Evolutionary conservation across 2,113 vertebrate species (phyloP), one percentile per base, ranked within the genome.

Genomic region (Odobenus rosmarus): DNA sequence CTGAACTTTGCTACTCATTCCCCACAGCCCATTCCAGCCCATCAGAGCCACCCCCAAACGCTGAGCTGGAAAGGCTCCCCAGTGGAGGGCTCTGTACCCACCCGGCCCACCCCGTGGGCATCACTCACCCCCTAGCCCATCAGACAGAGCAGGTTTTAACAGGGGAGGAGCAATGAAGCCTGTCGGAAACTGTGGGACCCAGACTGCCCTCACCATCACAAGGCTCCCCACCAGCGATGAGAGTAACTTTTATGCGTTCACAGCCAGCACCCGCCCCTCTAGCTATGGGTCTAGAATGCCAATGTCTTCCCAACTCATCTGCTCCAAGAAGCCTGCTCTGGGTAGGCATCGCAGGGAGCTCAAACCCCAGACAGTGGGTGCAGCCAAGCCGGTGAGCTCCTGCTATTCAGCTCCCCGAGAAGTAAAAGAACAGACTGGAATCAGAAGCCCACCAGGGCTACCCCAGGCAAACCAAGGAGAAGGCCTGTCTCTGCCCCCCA

Each of bases 221-320:
- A 49, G 62, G 62, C 31, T 64, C 62, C 84, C 39, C 90, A 53
- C 62, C n/a, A 6, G 82, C 3, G 1, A 98, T 86, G n/a, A 10
- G 71, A 33, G 91, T 82, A 83, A 97, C 82, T 89, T 88, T 97
- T 84, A 0, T 31, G 91, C 64, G 90, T 97, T 98, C 28, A 13
- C 83, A 67, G 95, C 79, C 97, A 97, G 69, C 96, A 96, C 93
- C 92, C 21, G 95, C 96, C 92, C 95, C 93, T 97, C 87, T 92
- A 93, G 87, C 97, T 72, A 82, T 80, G 97, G 79, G 59, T 96
- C 97, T 96, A 84, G 91, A 94, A 93, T 1, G 69, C 84, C 71
- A 77, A 59, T 88, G 95, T 90, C 51, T 3, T 83, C 36, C 94
- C 96, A 80, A 72, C 83, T 88, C 49, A 49, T 81, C 92, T 92